These are phyloP conservation scores for Collichthys lucidus DNA, from an alignment of 2,113 vertebrate species.

Conservation along the genomic window DNA sequence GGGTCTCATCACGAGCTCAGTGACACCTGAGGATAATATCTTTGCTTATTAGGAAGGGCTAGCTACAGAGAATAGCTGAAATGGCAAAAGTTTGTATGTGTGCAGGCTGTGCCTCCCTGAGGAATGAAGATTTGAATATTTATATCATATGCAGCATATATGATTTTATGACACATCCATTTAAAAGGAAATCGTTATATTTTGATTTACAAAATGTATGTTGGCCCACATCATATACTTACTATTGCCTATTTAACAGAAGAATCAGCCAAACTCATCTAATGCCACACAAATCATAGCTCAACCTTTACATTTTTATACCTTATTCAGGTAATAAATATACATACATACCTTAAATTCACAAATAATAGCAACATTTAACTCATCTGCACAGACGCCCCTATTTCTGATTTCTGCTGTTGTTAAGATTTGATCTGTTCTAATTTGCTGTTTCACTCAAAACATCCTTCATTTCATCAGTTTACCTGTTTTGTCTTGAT, in stretches of 20 bases:
- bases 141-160: background rate
- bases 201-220: background rate
- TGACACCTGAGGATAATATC: conserved; percentile 49
- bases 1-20: conserved; percentile 15
- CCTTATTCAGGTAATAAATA: background rate
- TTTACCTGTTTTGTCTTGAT: background rate
- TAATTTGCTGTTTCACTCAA: background rate
- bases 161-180: background rate
- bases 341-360: background rate
- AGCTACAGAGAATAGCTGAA: conserved; percentile 13
- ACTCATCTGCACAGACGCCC: background rate
- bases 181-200: background rate
- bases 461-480: background rate
- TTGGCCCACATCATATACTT: too few relatives aligned
- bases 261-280: background rate
- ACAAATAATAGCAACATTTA: background rate
- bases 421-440: background rate
- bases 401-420: background rate
- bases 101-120: background rate
- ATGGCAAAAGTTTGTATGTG: conserved; percentile 2
- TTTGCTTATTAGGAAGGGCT: conserved; percentile 52
- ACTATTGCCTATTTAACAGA: background rate
- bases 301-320: background rate
- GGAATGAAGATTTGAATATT: background rate
- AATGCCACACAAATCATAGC: background rate